Evolutionary conservation across 2,888 invertebrate genomes (phyloP), one percentile per base, ranked within the genome.

Genomic region (Clusia tigrina): DNA sequence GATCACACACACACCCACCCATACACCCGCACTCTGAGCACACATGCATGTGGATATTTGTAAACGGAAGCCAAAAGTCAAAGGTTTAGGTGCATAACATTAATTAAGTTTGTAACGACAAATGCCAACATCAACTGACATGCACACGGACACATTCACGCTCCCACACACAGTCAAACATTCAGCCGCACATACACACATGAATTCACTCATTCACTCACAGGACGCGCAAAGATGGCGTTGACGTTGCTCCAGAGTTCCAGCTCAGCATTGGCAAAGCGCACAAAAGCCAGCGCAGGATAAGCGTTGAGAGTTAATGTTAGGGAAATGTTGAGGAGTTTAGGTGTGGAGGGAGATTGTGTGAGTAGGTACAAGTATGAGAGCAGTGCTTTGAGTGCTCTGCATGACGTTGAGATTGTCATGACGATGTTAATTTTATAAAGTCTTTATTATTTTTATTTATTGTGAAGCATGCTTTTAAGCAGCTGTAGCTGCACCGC

Each of bases 41-140:
- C n/a, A n/a, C n/a, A n/a, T n/a, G n/a, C n/a, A n/a, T n/a, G n/a
- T n/a, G n/a, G n/a, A n/a, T n/a, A n/a, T n/a, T n/a, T 12, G 2
- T 22, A 38, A 17, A 38, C 22, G 5, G 24, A 25, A 24, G 15
- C 37, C 23, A 26, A 18, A 18, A 66, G 67, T 57, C 62, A 59
- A 59, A 63, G 64, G 65, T 68, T 71, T 67, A 69, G 70, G 65
- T 69, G 73, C 70, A 71, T 70, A 76, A 74, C 71, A 72, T 74
- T 77, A 76, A 77, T 75, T 77, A 73, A 74, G 72, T 74, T 76
- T 74, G 69, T 69, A 74, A 72, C 69, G 69, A 73, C 68, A 67
- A 68, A 69, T 66, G 68, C 68, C 65, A 66, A 71, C 15, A 62
- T 25, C 22, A 46, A 51, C 32, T 32, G n/a, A 46, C 37, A 6